These are phyloP conservation scores for Neotragus moschatus DNA, from an alignment of 2,113 vertebrate species.

Conservation along the genomic window DNA sequence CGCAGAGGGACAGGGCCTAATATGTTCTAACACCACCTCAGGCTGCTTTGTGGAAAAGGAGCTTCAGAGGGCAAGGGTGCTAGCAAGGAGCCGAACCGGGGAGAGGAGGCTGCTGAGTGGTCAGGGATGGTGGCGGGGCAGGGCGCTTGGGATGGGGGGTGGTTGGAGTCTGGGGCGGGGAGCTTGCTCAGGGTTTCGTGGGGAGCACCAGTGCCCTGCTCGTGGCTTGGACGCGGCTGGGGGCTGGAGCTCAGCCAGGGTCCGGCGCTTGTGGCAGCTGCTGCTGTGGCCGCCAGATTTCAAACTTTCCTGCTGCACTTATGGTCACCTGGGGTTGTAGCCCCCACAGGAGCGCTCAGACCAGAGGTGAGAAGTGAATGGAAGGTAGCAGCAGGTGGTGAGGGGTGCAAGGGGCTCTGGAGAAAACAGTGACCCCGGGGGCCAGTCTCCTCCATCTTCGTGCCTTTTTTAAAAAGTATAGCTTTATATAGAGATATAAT, in stretches of 20 bases:
- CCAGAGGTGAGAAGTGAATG: not conserved
- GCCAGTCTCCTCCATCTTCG: not conserved
- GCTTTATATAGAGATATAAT: not conserved
- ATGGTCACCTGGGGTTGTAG: too few species aligned
- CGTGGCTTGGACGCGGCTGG: not conserved
- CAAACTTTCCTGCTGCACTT: not conserved
- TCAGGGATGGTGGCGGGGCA: rapidly evolving
- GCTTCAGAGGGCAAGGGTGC: not conserved
- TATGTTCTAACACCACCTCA: not conserved
- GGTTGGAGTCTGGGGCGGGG: not conserved
- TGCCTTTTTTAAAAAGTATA: not conserved
- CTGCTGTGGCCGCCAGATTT: not conserved
- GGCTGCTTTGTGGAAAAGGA: not conserved
- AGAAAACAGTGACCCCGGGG: not conserved
- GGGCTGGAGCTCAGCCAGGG: not conserved
- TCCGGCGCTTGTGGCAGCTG: rapidly evolving
- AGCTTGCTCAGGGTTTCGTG: not conserved
- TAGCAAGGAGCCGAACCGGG: rapidly evolving
- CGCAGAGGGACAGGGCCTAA: not conserved
- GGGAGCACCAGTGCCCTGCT: not conserved
- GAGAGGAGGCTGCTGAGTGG: rapidly evolving
- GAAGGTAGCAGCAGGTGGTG: not conserved
- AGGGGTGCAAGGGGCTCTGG: not conserved
- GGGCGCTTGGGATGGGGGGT: not conserved
- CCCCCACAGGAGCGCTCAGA: not conserved